Evolutionary conservation across 2,797 vertebrate genomes (phyloP).

Genomic region (Ctenopoma kingsleyae): DNA sequence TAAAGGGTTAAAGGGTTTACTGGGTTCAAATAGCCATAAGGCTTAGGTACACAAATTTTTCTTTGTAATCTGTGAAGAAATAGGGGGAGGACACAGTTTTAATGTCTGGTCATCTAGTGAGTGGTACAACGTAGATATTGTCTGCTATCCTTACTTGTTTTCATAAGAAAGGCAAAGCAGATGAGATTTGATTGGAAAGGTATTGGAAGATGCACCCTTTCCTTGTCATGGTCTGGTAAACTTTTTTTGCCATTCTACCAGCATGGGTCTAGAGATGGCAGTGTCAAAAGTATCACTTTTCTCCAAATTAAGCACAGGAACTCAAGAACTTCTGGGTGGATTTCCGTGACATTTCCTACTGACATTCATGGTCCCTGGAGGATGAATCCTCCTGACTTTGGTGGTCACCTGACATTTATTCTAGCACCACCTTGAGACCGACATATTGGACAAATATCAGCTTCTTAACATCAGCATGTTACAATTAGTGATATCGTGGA

Average conservation of each 20-base stretch:
- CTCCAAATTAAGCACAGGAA: not conserved
- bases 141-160: slow-evolving; percentile 23
- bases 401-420: not conserved
- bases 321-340: not conserved
- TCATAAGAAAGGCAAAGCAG: not conserved
- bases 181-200: slow-evolving; percentile 1
- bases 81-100: slow-evolving; percentile 30
- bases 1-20: slow-evolving; percentile 58
- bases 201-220: not conserved
- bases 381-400: not conserved
- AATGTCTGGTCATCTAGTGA: slow-evolving; percentile 12
- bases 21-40: slow-evolving; percentile 52
- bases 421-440: not conserved
- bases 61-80: slow-evolving; percentile 51
- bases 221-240: not conserved
- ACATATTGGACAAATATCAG: not conserved
- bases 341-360: not conserved
- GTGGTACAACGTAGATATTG: slow-evolving; percentile 19
- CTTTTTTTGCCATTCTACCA: not conserved
- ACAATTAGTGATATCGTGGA: not conserved
- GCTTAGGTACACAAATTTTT: slow-evolving; percentile 29
- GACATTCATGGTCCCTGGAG: not conserved
- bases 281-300: not conserved
- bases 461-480: not conserved
- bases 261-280: not conserved